These are phyloP conservation scores for Mormyrops attenuatus DNA, from an alignment of 2,797 vertebrate genomes.

Conservation along the genomic window DNA sequence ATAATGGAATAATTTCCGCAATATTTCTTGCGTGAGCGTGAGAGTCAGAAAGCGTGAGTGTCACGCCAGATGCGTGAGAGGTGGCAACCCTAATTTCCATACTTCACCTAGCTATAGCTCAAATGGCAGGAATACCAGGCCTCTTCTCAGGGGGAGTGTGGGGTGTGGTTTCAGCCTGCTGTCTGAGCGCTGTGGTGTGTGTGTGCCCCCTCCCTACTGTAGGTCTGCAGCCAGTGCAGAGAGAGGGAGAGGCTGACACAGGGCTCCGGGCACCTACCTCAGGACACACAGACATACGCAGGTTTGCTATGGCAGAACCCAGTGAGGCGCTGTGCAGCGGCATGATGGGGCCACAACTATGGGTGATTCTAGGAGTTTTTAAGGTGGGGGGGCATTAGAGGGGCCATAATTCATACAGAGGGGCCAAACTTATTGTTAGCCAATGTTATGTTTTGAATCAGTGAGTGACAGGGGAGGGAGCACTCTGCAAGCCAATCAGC, in stretches of 20 bases:
- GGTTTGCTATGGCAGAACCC: constrained; percentile 36
- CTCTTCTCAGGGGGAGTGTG: background rate
- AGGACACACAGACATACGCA: constrained; percentile 48
- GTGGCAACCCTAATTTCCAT: background rate
- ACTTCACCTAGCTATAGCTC: background rate
- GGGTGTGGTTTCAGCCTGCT: constrained; percentile 22
- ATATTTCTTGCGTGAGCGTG: background rate
- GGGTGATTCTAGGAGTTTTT: background rate
- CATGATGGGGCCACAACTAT: background rate
- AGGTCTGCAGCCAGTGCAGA: constrained; percentile 48
- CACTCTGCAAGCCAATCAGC: background rate
- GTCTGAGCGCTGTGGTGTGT: constrained; percentile 32
- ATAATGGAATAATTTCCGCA: background rate
- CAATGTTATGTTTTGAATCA: background rate
- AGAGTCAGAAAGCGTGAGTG: background rate
- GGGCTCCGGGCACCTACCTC: constrained; percentile 40
- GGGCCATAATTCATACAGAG: background rate
- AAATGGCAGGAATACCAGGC: background rate
- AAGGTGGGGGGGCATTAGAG: background rate
- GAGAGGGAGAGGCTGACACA: constrained; percentile 41
- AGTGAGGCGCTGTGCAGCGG: background rate
- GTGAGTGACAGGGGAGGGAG: background rate
- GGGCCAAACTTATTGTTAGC: background rate
- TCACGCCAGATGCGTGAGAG: background rate
- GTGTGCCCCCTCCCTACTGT: constrained; percentile 36